Evolutionary conservation across 2,888 invertebrate species (phyloP).

Genomic region (Fragum sueziense): DNA sequence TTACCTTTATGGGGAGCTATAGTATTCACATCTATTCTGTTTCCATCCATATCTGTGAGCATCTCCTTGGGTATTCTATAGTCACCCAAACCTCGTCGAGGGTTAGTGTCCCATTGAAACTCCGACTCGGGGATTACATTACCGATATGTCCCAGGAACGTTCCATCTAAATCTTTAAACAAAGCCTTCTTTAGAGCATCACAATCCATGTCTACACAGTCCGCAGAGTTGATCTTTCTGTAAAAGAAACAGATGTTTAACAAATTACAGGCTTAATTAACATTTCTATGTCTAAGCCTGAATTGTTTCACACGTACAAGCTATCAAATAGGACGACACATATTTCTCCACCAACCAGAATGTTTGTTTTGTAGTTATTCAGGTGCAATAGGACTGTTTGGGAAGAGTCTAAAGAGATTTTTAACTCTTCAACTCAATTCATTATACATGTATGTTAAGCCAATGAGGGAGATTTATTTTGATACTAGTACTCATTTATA

Average conservation of each 20-base stretch:
- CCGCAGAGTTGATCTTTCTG: slow-evolving; percentile 75
- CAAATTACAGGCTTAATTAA: neutral
- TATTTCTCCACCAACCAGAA: no score
- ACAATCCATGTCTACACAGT: slow-evolving; percentile 82
- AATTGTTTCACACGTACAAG: neutral
- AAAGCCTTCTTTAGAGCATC: slow-evolving; percentile 78
- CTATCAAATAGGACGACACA: no score
- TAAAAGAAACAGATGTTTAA: neutral
- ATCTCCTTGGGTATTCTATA: slow-evolving; percentile 77
- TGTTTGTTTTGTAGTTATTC: no score
- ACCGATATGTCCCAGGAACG: slow-evolving; percentile 65
- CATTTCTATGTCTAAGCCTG: neutral
- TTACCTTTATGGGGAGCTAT: slow-evolving; percentile 76
- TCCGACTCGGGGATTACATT: slow-evolving; percentile 75
- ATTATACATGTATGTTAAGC: no score
- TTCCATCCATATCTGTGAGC: slow-evolving; percentile 68
- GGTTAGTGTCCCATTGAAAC: slow-evolving; percentile 74
- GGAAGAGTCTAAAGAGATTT: no score
- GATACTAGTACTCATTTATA: no score
- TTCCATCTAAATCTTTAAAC: slow-evolving; percentile 75
- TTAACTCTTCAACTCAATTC: no score
- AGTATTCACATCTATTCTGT: slow-evolving; percentile 50
- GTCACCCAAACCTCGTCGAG: slow-evolving; percentile 76
- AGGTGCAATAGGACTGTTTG: no score
- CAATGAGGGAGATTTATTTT: no score